Conservation (phyloP, 2,113 vertebrate genomes). For the Phasianus colchicus region DNA sequence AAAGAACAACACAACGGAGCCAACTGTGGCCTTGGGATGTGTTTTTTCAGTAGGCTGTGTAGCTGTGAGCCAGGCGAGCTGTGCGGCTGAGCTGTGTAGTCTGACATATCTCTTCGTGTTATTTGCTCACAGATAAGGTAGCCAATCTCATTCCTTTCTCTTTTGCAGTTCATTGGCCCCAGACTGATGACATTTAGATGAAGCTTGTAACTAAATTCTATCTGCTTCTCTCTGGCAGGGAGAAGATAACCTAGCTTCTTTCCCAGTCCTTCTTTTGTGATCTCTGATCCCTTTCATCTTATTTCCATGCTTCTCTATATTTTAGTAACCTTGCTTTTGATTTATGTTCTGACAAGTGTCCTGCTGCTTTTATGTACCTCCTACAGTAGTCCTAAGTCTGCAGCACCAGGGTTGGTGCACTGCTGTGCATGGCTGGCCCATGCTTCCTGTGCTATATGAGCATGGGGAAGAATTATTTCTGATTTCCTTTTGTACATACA, state of each 20-base stretch:
- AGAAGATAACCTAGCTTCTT: not conserved
- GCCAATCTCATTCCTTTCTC: not conserved
- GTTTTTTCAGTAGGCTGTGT: not conserved
- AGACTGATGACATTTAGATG: not conserved
- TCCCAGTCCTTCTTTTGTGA: not conserved
- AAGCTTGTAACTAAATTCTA: not conserved
- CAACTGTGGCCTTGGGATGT: not conserved
- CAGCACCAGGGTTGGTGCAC: rapidly evolving
- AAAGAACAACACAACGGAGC: not conserved
- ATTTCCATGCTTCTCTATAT: not conserved
- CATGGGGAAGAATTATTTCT: not conserved
- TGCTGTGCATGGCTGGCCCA: not conserved
- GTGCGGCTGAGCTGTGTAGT: not conserved
- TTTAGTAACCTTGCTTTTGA: not conserved
- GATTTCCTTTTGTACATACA: not conserved
- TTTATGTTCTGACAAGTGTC: not conserved
- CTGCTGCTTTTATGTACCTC: not conserved
- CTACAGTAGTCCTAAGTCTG: rapidly evolving
- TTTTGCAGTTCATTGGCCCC: not conserved
- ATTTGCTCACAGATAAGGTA: not conserved
- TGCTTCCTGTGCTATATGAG: rapidly evolving
- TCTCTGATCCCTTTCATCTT: not conserved
- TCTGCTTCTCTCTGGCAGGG: not conserved
- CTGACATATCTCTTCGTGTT: not conserved
- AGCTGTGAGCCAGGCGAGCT: not conserved